Percentiles rank a stretch among this genome's conserved stretches.
phyloP scores from a whole-genome alignment of 2,113 vertebrate species.

The Lota lota region DNA sequence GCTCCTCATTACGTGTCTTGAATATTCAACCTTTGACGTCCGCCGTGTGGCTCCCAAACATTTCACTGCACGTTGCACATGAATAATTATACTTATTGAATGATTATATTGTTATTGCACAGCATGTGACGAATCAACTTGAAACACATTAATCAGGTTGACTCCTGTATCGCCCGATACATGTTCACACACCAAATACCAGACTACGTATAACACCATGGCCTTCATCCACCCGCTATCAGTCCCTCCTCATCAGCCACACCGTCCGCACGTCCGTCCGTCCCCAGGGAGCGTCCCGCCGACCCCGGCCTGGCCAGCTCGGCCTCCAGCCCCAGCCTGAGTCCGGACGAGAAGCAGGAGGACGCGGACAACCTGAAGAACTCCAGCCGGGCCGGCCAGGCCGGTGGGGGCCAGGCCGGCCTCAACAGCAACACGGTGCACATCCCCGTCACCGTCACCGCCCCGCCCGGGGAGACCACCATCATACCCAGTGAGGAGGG shows the following conservation, averaged over 20 bases:
- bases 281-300: slow-evolving; percentile 74
- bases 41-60: too few species aligned
- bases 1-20: too few species aligned
- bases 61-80: too few species aligned
- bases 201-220: too few species aligned
- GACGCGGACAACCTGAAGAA: slow-evolving; percentile 94
- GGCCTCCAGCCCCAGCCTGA: slow-evolving; percentile 59
- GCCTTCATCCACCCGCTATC: too few species aligned
- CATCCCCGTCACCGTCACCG: slow-evolving; percentile 83
- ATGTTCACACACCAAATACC: too few species aligned
- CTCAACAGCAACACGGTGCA: slow-evolving; percentile 77
- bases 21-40: too few species aligned
- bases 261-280: not conserved
- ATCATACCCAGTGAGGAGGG: slow-evolving; percentile 59
- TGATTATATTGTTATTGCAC: too few species aligned
- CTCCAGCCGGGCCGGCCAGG: slow-evolving; percentile 81
- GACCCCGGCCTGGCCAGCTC: slow-evolving; percentile 72
- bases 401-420: slow-evolving; percentile 73
- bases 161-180: too few species aligned
- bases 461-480: slow-evolving; percentile 59
- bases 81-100: too few species aligned
- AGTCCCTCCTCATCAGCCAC: not conserved
- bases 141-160: too few species aligned
- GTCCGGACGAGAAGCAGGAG: slow-evolving; percentile 83
- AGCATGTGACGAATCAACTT: too few species aligned